Evolutionary conservation across 2,113 vertebrate genomes (phyloP), one percentile per base, ranked within the genome.

Genomic region (Jaculus jaculus): DNA sequence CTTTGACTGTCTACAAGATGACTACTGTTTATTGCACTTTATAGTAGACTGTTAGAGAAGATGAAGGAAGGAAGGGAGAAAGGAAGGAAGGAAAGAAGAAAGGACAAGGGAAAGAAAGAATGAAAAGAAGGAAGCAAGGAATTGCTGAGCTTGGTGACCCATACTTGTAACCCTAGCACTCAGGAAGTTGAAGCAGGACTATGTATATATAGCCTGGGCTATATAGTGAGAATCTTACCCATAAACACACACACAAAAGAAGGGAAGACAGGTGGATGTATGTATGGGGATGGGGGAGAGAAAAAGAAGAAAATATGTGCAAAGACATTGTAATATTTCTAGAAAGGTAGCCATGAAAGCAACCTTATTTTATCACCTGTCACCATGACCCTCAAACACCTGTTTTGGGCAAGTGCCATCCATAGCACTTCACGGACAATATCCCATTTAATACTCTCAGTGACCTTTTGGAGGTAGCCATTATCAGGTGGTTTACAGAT

Each of bases 341-440:
- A 28, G 60, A 86, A 94, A 18, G 39, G 34, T 11, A 63, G 73
- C 80, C 39, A 73, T 71, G 34, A 89, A 95, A 82, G 65, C 37
- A 47, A 26, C 2, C 37, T 3, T 21, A 39, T 3, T 21, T 74
- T 3, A 42, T 58, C 15, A 21, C 51, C 3, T 84, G 30, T 71
- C 32, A 2, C 51, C 23, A 0, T 42, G 10, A 7, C 11, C 2
- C 63, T 32, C 24, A 47, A 95, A 42, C 42, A 17, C 69, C 42
- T 51, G 69, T 28, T 66, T 3, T 47, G 72, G 32, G 23, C 5
- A 63, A 63, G 18, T 24, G 3, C 39, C 39, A 15, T 34, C 26
- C 32, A 61, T 37, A 78, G 28, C 4, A 47, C 8, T 30, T 77
- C 60, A 24, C 1, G 20, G 6, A 28, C 39, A 24, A 42, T 23